Conservation (phyloP, 2,113 vertebrate species). For the Malurus elegans region DNA sequence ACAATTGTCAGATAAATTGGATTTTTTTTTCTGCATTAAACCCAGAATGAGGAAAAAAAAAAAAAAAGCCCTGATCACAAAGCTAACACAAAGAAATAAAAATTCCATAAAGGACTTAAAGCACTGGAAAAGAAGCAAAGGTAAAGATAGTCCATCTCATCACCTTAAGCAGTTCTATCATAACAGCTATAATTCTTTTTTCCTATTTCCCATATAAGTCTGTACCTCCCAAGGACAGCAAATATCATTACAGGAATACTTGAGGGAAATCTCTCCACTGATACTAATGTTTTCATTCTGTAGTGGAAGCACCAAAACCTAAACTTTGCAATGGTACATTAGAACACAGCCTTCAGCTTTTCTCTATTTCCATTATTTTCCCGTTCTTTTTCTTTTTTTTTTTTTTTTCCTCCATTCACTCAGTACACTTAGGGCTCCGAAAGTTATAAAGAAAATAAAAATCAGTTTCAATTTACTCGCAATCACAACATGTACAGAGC, state of each 20-base stretch:
- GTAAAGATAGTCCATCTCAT: neutral
- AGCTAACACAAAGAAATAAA: neutral
- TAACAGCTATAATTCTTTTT: neutral
- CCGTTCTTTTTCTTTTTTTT: neutral
- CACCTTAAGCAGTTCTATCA: neutral
- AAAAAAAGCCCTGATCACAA: neutral
- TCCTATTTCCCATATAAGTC: neutral
- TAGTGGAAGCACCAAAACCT: neutral
- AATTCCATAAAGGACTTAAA: neutral
- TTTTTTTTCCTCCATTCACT: neutral
- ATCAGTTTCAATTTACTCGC: neutral
- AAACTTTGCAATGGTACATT: neutral
- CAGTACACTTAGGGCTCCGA: neutral
- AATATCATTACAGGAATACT: neutral
- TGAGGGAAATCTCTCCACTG: neutral
- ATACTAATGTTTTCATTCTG: neutral
- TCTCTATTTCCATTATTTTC: neutral
- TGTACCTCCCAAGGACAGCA: neutral
- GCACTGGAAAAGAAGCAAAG: neutral
- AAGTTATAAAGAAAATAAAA: neutral
- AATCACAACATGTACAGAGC: neutral
- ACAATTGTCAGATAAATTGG: accelerated
- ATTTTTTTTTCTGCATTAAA: neutral
- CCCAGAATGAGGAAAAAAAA: neutral
- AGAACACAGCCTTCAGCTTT: neutral